A percentile compares a stretch with the other conserved stretches of the same genome.
Conservation (phyloP, 2,797 vertebrate genomes). For the Echiichthys vipera region DNA sequence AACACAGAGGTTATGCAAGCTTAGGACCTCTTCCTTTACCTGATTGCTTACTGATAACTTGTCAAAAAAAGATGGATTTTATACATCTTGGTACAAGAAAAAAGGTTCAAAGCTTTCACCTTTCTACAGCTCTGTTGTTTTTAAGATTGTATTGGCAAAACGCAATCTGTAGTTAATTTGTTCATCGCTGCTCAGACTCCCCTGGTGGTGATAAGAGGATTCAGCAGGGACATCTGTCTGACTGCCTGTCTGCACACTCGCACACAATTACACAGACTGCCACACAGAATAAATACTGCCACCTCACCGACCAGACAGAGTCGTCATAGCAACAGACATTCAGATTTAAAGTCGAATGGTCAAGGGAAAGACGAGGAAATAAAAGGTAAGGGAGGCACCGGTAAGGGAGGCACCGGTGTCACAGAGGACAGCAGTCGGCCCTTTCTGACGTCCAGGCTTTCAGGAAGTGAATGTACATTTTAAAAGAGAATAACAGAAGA, state of each 20-base stretch:
- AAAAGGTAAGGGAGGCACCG: slow-evolving; percentile 19
- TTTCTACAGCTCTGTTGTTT: neutral
- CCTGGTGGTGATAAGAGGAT: slow-evolving; percentile 68
- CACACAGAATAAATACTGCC: slow-evolving; percentile 40
- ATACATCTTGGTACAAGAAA: neutral
- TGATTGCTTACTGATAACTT: neutral
- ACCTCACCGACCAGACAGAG: slow-evolving; percentile 56
- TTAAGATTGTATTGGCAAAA: slow-evolving; percentile 21
- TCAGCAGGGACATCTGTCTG: slow-evolving; percentile 64
- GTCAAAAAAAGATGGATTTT: neutral
- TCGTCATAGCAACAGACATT: slow-evolving; percentile 76
- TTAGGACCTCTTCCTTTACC: neutral
- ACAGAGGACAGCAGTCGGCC: slow-evolving; percentile 6
- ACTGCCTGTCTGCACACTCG: slow-evolving; percentile 38
- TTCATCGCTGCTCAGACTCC: slow-evolving; percentile 65
- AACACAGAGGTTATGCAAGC: too few species aligned
- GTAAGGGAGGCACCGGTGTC: slow-evolving; percentile 26
- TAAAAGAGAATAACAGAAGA: neutral
- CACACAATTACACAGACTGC: slow-evolving; percentile 29
- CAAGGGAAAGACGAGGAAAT: slow-evolving; percentile 48
- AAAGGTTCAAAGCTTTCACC: neutral
- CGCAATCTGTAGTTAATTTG: slow-evolving; percentile 59
- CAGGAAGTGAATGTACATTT: neutral
- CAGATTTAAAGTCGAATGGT: slow-evolving; percentile 52
- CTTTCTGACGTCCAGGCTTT: neutral